Base-by-base conservation (phyloP, 2,113 vertebrate genomes). In the Channa argus region DNA sequence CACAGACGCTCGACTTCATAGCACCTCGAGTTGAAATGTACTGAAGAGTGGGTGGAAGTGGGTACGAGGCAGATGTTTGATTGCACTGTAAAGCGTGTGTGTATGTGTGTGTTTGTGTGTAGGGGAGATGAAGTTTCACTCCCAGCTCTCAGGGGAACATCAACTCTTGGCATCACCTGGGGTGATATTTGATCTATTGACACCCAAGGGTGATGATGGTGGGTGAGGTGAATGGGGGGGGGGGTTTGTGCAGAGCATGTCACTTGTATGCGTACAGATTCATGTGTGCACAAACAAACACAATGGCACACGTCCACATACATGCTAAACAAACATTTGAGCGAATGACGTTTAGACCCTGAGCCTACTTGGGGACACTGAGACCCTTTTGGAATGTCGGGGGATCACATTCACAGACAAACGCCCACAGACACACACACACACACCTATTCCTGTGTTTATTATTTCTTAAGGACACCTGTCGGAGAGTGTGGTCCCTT, bases 151-250 rank as follows among this genome's bases (percentile, higher is more conserved):
- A 43, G 74, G 76, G 82, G 82, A 71, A 54, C 50, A 38, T 54
- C 67, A 37, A 15, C 60, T 90, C 81, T 82, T 86, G 89, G 89
- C 88, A 82, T 87, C 90, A 89, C 90, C 76, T 47, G 15, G 72
- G 76, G 87, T 82, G 81, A 84, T 78, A 64, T 36, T 74, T 78
- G 68, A 77, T 82, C 81, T 72, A 34, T 14, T 66, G 66, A 72
- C 68, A 59, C 74, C 74, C 78, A 10, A 12, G 68, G 79, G 82
- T 82, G 71, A 72, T 9, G 53, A 70, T 78, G 63, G 70, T 44
- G 62, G 77, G 49, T 51, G 56, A 14, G 46, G 64, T 15, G 63
- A 24, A 66, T 44, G 62, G 77, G 70, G 43, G 62, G 77, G 49
- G 46, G 63, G 15, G 46, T 60, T 15, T 59, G 45, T 37, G 10